Evolutionary conservation across 2,113 vertebrate genomes (phyloP).

Genomic region (Meles meles): DNA sequence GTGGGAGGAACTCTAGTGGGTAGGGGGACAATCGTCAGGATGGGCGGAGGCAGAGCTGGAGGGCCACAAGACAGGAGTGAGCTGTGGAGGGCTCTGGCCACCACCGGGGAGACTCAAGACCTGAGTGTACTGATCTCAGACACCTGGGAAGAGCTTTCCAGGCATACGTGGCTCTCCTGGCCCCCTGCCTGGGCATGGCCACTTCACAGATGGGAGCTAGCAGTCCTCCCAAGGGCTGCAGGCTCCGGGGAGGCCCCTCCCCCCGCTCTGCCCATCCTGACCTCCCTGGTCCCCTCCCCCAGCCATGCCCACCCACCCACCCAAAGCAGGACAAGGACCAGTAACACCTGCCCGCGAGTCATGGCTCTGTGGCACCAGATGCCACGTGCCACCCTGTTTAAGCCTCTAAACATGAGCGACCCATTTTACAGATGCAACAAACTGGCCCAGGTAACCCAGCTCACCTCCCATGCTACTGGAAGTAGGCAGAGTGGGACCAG

Average conservation of each 20-base stretch:
- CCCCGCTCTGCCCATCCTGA: neutral
- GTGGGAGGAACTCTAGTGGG: neutral
- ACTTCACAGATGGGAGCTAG: neutral
- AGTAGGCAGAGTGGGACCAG: too few species aligned
- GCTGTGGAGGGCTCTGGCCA: neutral
- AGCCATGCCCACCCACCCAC: neutral
- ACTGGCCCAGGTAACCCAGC: neutral
- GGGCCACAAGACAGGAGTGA: neutral
- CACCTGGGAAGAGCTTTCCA: neutral
- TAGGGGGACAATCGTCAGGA: neutral
- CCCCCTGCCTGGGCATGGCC: neutral
- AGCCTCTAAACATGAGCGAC: neutral
- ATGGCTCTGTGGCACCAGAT: accelerated
- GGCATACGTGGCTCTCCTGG: neutral
- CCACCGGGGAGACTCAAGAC: accelerated
- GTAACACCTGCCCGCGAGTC: accelerated
- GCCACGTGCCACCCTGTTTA: accelerated
- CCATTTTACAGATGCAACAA: neutral
- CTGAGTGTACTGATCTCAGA: neutral
- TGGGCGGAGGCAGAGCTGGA: neutral
- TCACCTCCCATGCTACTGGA: too few species aligned
- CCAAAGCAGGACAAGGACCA: neutral
- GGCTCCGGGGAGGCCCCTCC: neutral
- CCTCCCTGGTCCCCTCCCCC: neutral
- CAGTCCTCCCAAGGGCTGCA: neutral